Evolutionary conservation across 2,113 vertebrate species (phyloP).

Genomic region (Peromyscus californicus): DNA sequence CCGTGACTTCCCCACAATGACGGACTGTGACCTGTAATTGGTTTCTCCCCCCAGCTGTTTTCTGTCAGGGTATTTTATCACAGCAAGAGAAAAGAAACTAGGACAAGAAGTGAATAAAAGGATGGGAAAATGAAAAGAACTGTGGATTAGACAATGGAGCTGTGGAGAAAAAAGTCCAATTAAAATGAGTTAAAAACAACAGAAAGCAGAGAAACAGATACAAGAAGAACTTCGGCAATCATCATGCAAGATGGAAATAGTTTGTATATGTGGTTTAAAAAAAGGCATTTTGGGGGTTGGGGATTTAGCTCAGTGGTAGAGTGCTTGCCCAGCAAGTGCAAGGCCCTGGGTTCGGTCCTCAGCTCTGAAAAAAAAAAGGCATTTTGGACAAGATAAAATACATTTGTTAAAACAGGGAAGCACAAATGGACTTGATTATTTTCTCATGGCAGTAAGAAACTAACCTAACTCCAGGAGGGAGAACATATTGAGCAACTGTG

Average conservation of each 20-base stretch:
- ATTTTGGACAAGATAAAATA: conserved; percentile 24
- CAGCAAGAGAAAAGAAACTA: neutral
- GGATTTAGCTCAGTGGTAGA: no score
- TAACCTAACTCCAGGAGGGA: conserved; percentile 45
- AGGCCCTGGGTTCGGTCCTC: no score
- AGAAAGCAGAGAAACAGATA: neutral
- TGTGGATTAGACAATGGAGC: neutral
- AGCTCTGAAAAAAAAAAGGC: no score
- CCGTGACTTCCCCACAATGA: neutral
- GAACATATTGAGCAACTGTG: conserved; percentile 56
- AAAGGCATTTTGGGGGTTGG: conserved; percentile 34
- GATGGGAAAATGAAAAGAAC: conserved; percentile 37
- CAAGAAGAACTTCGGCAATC: neutral
- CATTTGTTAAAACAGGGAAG: neutral
- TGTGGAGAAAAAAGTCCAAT: neutral
- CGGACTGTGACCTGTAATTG: neutral
- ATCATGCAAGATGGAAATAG: neutral
- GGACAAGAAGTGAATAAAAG: neutral
- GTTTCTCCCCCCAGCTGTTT: neutral
- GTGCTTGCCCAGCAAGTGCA: no score
- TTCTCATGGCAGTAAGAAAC: conserved; percentile 28
- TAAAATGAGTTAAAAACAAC: neutral
- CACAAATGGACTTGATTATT: conserved; percentile 57
- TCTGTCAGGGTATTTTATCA: neutral
- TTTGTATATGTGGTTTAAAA: neutral